phyloP scores from a whole-genome alignment of 2,113 vertebrate genomes.

The Physeter macrocephalus region DNA sequence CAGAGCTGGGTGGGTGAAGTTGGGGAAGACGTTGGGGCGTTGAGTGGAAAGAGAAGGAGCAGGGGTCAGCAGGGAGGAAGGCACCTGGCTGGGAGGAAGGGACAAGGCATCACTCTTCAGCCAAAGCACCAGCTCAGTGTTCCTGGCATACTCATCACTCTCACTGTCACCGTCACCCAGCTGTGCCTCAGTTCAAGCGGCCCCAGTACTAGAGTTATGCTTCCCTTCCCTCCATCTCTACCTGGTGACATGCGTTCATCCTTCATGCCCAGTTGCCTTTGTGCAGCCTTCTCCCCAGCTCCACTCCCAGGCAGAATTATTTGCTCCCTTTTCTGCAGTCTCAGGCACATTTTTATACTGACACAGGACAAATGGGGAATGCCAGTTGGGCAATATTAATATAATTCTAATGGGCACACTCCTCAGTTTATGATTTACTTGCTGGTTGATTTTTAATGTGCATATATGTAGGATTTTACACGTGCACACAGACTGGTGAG shows the following conservation, averaged over 20 bases:
- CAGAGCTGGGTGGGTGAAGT: background rate
- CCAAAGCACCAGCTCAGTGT: background rate
- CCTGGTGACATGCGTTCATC: background rate
- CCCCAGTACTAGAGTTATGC: background rate
- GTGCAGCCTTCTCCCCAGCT: rapidly evolving
- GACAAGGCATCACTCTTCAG: background rate
- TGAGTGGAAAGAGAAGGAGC: background rate
- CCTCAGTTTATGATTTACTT: conserved; percentile 7
- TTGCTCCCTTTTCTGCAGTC: background rate
- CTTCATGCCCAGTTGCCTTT: background rate
- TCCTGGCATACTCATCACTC: rapidly evolving
- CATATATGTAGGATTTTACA: background rate
- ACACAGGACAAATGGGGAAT: background rate
- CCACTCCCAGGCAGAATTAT: background rate
- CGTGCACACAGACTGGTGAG: background rate
- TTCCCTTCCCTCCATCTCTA: background rate
- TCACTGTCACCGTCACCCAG: background rate
- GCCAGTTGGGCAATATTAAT: background rate
- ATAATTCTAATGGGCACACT: background rate
- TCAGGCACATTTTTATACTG: conserved; percentile 12
- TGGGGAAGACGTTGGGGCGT: background rate
- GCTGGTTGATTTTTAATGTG: conserved; percentile 6
- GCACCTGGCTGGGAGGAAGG: background rate
- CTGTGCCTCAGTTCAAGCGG: background rate
- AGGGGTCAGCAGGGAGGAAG: background rate